phyloP scores from a whole-genome alignment of 1,140 invertebrate species.

The Panagrolaimus sp. region DNA sequence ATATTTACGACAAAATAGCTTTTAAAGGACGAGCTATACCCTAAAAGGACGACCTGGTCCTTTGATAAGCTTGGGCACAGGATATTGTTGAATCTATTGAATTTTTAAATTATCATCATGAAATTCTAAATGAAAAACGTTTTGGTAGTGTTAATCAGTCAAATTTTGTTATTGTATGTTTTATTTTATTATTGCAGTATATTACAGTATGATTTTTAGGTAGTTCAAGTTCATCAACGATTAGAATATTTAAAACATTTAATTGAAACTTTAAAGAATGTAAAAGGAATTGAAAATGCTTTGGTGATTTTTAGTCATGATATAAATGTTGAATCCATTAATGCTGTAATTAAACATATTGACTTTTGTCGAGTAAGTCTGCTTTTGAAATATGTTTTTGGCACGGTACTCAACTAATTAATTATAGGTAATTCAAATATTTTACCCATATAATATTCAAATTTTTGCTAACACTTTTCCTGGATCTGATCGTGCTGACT shows the following conservation, averaged over 20 bases:
- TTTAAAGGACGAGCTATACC: no score
- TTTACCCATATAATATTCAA: slow-evolving; percentile 91
- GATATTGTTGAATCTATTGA: slow-evolving; percentile 29
- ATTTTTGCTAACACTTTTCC: slow-evolving; percentile 83
- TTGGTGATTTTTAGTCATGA: slow-evolving; percentile 92
- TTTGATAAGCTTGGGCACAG: no score
- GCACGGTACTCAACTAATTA: no score
- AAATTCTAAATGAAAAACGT: slow-evolving; percentile 43
- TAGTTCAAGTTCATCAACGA: slow-evolving; percentile 76
- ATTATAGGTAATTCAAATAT: slow-evolving; percentile 73
- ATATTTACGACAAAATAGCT: no score
- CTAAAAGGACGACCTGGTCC: no score
- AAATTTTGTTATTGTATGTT: slow-evolving; percentile 12
- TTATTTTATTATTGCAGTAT: no score
- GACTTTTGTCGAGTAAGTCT: slow-evolving; percentile 67
- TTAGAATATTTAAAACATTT: slow-evolving; percentile 83
- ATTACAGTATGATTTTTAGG: no score
- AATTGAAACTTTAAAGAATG: slow-evolving; percentile 81
- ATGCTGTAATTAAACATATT: slow-evolving; percentile 77
- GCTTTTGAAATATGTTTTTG: no score
- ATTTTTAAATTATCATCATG: slow-evolving; percentile 48
- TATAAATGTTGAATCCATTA: slow-evolving; percentile 82
- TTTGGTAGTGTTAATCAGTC: slow-evolving; percentile 37
- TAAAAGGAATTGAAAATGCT: slow-evolving; percentile 76
- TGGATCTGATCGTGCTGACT: slow-evolving; percentile 88